A percentile compares a stretch with the other conserved stretches of the same genome.
phyloP scores from a whole-genome alignment of 2,888 invertebrate species.

The Hipparchia sbordonii region DNA sequence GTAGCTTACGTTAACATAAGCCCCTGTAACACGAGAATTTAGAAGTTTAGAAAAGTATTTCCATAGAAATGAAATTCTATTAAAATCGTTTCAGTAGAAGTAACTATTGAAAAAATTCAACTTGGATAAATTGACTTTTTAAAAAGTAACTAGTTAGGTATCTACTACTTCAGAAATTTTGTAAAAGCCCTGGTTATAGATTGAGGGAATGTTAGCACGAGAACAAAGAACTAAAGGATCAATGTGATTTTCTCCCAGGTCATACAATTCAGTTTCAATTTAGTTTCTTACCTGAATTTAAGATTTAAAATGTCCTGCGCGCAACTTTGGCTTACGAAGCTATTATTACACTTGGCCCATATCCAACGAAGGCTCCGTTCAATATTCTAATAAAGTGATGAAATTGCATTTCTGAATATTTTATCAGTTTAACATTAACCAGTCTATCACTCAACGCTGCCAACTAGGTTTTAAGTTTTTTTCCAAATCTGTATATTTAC shows the following conservation, averaged over 20 bases:
- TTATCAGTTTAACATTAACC: conserved; percentile 22
- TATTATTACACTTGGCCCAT: conserved; percentile 38
- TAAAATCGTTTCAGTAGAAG: no score
- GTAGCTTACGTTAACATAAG: no score
- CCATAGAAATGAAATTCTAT: no score
- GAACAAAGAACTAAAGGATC: conserved; percentile 3
- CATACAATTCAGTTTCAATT: conserved; percentile 16
- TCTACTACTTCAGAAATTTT: no score
- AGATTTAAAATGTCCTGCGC: conserved; percentile 34
- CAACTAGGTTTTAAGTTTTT: neutral
- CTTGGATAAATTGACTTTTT: no score
- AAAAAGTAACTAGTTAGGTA: no score
- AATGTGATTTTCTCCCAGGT: conserved; percentile 14
- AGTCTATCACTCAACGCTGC: conserved; percentile 14
- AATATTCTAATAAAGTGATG: conserved; percentile 36
- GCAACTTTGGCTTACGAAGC: conserved; percentile 36
- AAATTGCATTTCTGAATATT: conserved; percentile 28
- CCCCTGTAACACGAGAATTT: no score
- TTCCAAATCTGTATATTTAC: neutral
- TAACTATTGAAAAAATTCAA: no score
- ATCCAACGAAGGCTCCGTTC: conserved; percentile 34
- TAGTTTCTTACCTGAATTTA: conserved; percentile 32
- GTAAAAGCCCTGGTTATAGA: neutral
- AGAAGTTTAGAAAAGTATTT: no score
- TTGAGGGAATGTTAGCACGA: neutral